Evolutionary conservation across 2,797 vertebrate species (phyloP).

Genomic region (Poecilia picta): DNA sequence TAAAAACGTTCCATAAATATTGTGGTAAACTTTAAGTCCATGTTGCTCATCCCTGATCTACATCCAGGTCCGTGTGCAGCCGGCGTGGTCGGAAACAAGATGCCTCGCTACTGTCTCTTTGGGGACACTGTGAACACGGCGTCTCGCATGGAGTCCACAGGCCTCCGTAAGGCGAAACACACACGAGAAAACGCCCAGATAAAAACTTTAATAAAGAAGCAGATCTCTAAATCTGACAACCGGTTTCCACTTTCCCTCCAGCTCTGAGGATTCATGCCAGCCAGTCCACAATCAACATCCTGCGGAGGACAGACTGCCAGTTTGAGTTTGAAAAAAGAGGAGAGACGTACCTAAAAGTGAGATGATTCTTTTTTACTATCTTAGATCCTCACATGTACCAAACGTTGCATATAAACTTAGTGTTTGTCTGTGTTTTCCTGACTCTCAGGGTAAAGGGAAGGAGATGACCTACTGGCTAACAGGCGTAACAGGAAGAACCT

Average conservation of each 20-base stretch:
- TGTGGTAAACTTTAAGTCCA: no score
- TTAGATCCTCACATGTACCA: background rate
- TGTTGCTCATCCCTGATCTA: background rate
- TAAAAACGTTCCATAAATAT: no score
- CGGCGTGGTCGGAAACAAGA: slow-evolving; percentile 96
- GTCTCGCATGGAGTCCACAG: slow-evolving; percentile 95
- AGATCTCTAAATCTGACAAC: background rate
- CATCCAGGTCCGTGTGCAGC: slow-evolving; percentile 91
- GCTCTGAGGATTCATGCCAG: slow-evolving; percentile 93
- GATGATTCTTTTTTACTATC: slow-evolving; percentile 1
- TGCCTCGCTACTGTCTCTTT: slow-evolving; percentile 97
- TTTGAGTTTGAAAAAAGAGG: slow-evolving; percentile 92
- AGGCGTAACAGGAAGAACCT: slow-evolving; percentile 85
- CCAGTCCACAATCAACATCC: slow-evolving; percentile 90
- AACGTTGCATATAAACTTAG: background rate
- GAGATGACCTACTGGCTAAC: slow-evolving; percentile 96
- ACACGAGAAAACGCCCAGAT: background rate
- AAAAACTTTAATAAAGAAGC: background rate
- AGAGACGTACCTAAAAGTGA: slow-evolving; percentile 94
- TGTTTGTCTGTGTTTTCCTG: background rate
- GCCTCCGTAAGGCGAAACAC: slow-evolving; percentile 87
- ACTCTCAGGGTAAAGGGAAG: slow-evolving; percentile 89
- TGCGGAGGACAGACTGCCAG: slow-evolving; percentile 90
- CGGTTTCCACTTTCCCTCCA: slow-evolving; percentile 54
- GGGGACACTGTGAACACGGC: slow-evolving; percentile 96